These are phyloP conservation scores for Sardinella longiceps DNA, from an alignment of 2,797 vertebrate species.

Conservation along the genomic window DNA sequence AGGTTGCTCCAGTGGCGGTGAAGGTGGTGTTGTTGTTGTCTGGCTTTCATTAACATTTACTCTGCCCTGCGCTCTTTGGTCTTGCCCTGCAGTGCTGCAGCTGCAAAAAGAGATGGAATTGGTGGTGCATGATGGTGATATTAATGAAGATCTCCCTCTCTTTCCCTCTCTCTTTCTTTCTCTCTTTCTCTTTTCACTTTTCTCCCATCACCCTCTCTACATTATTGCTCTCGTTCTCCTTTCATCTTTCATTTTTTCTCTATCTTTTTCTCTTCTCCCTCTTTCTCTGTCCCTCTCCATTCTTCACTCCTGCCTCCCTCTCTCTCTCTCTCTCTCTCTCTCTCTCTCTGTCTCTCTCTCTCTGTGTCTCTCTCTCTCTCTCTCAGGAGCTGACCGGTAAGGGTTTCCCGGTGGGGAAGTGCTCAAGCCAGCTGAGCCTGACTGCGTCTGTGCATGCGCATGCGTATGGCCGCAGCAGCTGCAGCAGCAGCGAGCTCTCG, in stretches of 20 bases:
- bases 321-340: constrained; percentile 59
- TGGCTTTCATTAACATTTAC: not conserved
- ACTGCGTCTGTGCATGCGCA: constrained; percentile 65
- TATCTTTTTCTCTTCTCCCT: not conserved
- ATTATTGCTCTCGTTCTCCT: not conserved
- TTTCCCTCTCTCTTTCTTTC: not conserved
- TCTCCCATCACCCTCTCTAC: constrained; percentile 26
- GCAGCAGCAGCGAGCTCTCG: constrained; percentile 91
- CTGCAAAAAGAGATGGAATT: not conserved
- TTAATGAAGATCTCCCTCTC: not conserved
- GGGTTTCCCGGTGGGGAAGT: constrained; percentile 74
- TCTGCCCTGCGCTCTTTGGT: not conserved
- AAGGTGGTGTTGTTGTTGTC: not conserved
- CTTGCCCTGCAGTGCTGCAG: not conserved
- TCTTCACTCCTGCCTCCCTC: constrained; percentile 56
- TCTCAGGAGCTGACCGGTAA: constrained; percentile 70
- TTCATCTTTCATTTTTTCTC: not conserved
- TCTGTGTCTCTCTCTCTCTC: not conserved
- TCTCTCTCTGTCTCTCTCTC: constrained; percentile 29
- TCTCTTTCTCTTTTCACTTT: not conserved
- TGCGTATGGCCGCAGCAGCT: constrained; percentile 85
- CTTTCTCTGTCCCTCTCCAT: constrained; percentile 40
- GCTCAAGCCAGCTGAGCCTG: constrained; percentile 81
- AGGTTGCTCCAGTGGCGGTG: not conserved
- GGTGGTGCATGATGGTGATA: not conserved